Percentiles rank a stretch among this genome's conserved stretches.
Evolutionary conservation across 2,888 invertebrate genomes (phyloP).

Genomic region (Crocallis elinguaria): DNA sequence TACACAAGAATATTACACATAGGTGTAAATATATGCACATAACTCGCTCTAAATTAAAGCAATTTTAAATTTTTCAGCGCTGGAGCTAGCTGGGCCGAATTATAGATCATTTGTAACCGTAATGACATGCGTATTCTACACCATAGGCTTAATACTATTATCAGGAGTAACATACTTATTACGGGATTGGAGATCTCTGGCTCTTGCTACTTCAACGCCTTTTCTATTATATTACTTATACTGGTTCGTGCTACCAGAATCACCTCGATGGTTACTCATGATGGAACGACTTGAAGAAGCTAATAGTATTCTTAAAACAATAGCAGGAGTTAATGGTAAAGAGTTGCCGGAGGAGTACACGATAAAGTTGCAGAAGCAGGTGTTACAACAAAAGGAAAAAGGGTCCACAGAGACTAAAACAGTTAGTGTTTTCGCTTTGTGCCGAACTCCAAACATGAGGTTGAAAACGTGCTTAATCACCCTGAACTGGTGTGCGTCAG

Average conservation of each 20-base stretch:
- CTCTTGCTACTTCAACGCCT: conserved; percentile 92
- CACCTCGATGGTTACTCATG: conserved; percentile 95
- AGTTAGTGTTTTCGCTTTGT: conserved; percentile 86
- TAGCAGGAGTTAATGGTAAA: conserved; percentile 92
- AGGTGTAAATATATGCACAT: background rate
- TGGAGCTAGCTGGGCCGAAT: conserved; percentile 95
- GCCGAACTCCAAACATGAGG: conserved; percentile 94
- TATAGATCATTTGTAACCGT: conserved; percentile 96
- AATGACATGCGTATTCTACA: conserved; percentile 96
- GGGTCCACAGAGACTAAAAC: conserved; percentile 68
- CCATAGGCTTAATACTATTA: conserved; percentile 92
- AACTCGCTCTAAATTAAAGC: background rate
- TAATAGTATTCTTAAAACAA: conserved; percentile 89
- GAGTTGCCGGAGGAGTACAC: conserved; percentile 90
- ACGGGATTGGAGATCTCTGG: conserved; percentile 92
- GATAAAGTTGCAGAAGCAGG: conserved; percentile 89
- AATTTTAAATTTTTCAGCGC: conserved; percentile 84
- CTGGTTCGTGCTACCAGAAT: conserved; percentile 95
- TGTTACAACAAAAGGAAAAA: conserved; percentile 86
- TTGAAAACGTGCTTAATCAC: conserved; percentile 94
- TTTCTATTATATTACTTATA: conserved; percentile 93
- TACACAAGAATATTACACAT: too few relatives aligned
- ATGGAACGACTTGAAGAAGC: conserved; percentile 93
- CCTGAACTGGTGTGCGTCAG: conserved; percentile 96
- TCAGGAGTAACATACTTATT: conserved; percentile 94